Conservation (phyloP, 2,113 vertebrate genomes). For the Polypterus bichir region DNA sequence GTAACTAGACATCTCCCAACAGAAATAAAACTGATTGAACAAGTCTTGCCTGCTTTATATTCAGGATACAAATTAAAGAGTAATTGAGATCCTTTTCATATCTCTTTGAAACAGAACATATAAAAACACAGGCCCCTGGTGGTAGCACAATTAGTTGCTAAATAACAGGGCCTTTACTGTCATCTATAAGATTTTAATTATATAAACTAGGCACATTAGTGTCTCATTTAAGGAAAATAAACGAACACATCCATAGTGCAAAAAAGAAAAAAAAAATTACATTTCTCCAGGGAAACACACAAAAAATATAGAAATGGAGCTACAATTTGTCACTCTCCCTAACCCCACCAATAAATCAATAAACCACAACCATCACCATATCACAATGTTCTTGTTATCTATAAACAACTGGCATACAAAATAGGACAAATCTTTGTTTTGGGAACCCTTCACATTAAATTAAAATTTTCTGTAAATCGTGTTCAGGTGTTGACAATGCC, state of each 20-base stretch:
- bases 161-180: conserved; percentile 86
- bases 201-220: conserved; percentile 75
- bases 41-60: conserved; percentile 91
- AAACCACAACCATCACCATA: too few species aligned
- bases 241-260: conserved; percentile 63
- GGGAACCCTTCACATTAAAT: too few species aligned
- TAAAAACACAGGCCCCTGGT: conserved; percentile 80
- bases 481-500: too few species aligned
- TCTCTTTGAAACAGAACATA: conserved; percentile 82
- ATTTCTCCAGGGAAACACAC: conserved; percentile 43
- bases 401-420: too few species aligned
- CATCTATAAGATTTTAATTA: conserved; percentile 88
- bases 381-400: too few species aligned
- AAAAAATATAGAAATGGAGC: conserved; percentile 30
- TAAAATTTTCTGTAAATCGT: too few species aligned
- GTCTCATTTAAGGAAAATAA: conserved; percentile 80
- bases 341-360: too few species aligned
- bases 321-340: too few species aligned
- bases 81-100: conserved; percentile 78
- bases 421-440: too few species aligned
- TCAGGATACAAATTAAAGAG: conserved; percentile 86
- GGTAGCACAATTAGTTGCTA: conserved; percentile 95
- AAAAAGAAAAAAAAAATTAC: conserved; percentile 32
- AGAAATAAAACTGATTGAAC: conserved; percentile 89
- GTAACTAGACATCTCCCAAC: conserved; percentile 84